Evolutionary conservation across 2,113 vertebrate genomes (phyloP).

Genomic region (Colius striatus): DNA sequence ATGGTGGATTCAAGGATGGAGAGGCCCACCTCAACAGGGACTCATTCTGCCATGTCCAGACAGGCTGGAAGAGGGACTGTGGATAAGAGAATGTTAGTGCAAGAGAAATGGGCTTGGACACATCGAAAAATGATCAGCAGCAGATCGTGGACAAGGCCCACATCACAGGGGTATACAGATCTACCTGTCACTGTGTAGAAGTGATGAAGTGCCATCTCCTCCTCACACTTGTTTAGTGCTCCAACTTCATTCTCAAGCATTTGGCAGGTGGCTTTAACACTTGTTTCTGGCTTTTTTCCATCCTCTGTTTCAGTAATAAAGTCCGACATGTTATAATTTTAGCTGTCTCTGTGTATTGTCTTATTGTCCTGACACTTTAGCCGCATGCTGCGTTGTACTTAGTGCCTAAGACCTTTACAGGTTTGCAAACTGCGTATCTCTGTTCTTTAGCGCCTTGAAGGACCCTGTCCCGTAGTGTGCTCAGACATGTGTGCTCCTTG

Average conservation of each 20-base stretch:
- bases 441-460: background rate
- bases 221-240: background rate
- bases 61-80: background rate
- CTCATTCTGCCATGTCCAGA: background rate
- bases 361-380: background rate
- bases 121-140: background rate
- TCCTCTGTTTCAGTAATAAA: slow-evolving; percentile 24
- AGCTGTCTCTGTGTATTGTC: background rate
- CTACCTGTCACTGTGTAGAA: background rate
- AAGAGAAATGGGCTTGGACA: background rate
- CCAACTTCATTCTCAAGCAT: background rate
- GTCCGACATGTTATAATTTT: background rate
- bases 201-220: background rate
- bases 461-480: background rate
- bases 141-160: background rate
- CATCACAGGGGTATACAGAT: background rate
- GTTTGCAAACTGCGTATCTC: background rate
- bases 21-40: background rate
- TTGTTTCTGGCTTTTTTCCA: background rate
- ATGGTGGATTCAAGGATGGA: background rate
- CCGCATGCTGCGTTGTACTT: background rate
- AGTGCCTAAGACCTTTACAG: background rate
- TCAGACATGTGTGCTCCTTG: background rate
- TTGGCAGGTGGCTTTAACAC: background rate
- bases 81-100: background rate